phyloP scores from a whole-genome alignment of 2,797 vertebrate species.

The Dermochelys coriacea region DNA sequence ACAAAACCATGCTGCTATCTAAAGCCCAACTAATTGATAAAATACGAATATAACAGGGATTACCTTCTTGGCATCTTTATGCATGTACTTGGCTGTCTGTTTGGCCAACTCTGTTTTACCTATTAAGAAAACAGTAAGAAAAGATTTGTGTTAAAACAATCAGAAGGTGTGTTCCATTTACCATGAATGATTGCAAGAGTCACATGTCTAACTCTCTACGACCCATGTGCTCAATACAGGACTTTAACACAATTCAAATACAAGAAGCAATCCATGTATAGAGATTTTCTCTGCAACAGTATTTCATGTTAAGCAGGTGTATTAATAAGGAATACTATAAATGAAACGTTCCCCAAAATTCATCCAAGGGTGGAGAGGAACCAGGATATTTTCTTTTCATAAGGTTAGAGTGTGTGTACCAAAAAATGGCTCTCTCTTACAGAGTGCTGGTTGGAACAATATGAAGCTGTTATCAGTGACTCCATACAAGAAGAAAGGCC shows the following conservation, averaged over 20 bases:
- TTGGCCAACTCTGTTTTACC: conserved; percentile 98
- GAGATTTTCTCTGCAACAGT: neutral
- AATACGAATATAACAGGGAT: rapidly evolving
- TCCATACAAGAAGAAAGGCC: no score
- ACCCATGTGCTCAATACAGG: neutral
- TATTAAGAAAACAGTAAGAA: conserved; percentile 56
- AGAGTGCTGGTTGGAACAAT: no score
- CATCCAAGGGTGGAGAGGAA: no score
- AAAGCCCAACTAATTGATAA: rapidly evolving
- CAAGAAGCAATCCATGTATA: neutral
- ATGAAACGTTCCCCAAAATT: no score
- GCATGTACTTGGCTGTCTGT: conserved; percentile 96
- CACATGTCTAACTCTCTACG: neutral
- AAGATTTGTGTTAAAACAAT: rapidly evolving
- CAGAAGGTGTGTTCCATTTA: neutral
- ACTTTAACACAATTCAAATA: neutral
- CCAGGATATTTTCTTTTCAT: no score
- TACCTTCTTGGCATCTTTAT: conserved; percentile 97
- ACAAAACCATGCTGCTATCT: rapidly evolving
- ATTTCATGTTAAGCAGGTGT: neutral
- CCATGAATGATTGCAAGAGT: neutral
- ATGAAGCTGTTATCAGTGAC: no score
- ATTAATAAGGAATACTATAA: neutral
- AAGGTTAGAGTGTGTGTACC: no score
- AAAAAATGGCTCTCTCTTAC: no score